Conservation (phyloP, 2,888 invertebrate genomes). For the Eumacrocentrus americanus region DNA sequence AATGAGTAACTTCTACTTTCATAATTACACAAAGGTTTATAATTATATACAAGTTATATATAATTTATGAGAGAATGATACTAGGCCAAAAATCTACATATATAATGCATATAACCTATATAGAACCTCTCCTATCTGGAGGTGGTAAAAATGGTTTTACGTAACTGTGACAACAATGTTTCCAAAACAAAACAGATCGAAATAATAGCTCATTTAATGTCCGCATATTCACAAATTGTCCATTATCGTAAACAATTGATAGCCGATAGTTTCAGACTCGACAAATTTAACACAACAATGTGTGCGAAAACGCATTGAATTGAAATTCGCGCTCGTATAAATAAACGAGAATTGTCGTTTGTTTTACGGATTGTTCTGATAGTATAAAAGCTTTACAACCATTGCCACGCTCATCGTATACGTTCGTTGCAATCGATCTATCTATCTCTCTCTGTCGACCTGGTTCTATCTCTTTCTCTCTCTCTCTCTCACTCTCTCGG, state of each 20-base stretch:
- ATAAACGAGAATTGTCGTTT: conserved; percentile 30
- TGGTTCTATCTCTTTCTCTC: conserved; percentile 20
- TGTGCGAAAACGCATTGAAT: conserved; percentile 3
- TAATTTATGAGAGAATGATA: no score
- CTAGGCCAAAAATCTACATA: no score
- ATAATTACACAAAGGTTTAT: no score
- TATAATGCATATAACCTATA: no score
- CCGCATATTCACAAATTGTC: not conserved
- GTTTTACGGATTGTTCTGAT: conserved; percentile 31
- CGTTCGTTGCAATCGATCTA: conserved; percentile 21
- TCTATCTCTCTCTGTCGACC: conserved; percentile 18
- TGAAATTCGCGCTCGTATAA: conserved; percentile 7
- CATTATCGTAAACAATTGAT: not conserved
- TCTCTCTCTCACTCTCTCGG: not conserved
- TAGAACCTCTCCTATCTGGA: no score
- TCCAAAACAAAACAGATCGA: no score
- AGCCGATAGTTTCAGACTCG: not conserved
- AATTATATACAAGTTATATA: no score
- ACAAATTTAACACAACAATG: not conserved
- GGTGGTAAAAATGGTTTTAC: no score
- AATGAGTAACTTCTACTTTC: no score
- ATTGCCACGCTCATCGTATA: conserved; percentile 30
- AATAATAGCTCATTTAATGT: no score
- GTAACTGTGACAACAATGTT: not conserved
- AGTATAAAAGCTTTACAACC: conserved; percentile 30